Conservation (phyloP, 2,888 invertebrate genomes). For the Pimpla rufipes region DNA sequence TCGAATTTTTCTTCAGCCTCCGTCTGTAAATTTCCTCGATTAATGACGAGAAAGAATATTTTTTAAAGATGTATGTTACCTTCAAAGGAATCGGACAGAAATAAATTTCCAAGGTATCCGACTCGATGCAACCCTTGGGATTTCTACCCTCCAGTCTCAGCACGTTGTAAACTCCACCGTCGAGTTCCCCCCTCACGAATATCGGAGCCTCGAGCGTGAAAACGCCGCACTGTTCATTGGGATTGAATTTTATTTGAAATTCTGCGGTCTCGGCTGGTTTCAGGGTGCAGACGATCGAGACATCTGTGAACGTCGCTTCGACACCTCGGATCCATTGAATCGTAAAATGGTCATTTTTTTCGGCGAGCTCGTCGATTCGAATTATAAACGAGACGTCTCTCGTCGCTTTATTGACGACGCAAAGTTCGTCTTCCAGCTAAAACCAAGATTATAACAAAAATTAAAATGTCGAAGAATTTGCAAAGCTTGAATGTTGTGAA, state of each 20-base stretch:
- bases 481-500: no score
- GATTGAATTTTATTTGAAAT: conserved; percentile 78
- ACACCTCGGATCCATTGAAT: conserved; percentile 74
- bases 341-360: conserved; percentile 75
- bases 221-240: conserved; percentile 73
- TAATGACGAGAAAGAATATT: neutral
- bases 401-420: conserved; percentile 70
- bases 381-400: conserved; percentile 76
- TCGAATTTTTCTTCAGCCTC: conserved; percentile 72
- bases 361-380: conserved; percentile 75
- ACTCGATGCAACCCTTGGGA: conserved; percentile 76
- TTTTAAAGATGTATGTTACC: conserved; percentile 18
- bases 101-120: conserved; percentile 76
- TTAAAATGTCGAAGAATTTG: no score
- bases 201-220: conserved; percentile 80
- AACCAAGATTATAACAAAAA: neutral
- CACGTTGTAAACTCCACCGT: conserved; percentile 81
- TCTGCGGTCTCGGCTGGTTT: conserved; percentile 73
- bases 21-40: conserved; percentile 44
- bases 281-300: conserved; percentile 75
- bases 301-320: conserved; percentile 55
- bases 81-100: conserved; percentile 81
- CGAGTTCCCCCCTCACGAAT: conserved; percentile 78
- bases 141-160: conserved; percentile 79
- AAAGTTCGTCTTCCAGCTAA: conserved; percentile 61